phyloP scores from a whole-genome alignment of 2,888 invertebrate species.

The Philopedon plagiatum region DNA sequence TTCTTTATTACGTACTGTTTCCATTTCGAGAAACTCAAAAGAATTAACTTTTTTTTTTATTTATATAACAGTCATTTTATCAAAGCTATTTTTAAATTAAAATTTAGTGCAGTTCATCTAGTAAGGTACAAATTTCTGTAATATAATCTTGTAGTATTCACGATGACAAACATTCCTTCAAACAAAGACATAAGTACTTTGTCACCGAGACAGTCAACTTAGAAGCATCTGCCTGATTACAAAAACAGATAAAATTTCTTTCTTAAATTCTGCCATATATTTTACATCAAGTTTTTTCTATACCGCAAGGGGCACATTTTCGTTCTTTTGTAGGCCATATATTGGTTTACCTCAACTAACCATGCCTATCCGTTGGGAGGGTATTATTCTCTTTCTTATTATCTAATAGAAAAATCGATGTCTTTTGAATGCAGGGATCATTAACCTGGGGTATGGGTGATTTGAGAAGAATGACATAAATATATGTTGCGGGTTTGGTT shows the following conservation, averaged over 20 bases:
- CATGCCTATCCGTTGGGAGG: conserved; percentile 9
- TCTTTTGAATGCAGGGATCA: conserved; percentile 23
- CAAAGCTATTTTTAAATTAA: too few species aligned
- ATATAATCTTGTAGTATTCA: conserved; percentile 1
- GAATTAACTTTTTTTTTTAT: too few species aligned
- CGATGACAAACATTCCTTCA: conserved; percentile 16
- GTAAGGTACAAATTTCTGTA: not conserved
- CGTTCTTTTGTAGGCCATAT: conserved; percentile 19
- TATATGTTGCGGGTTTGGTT: not conserved
- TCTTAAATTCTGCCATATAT: conserved; percentile 29
- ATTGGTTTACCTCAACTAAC: conserved; percentile 32
- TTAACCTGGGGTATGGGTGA: conserved; percentile 12
- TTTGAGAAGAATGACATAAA: conserved; percentile 4
- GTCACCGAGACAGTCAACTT: conserved; percentile 31
- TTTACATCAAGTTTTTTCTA: conserved; percentile 20
- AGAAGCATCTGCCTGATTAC: conserved; percentile 34
- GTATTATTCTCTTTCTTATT: conserved; percentile 19
- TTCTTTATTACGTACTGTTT: too few species aligned
- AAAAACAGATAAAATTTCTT: conserved; percentile 38
- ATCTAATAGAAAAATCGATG: conserved; percentile 35
- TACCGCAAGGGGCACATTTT: conserved; percentile 17
- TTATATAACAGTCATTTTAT: too few species aligned
- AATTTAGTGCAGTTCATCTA: too few species aligned
- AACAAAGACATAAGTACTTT: conserved; percentile 36
- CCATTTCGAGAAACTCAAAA: too few species aligned